Percentiles rank a stretch among this genome's conserved stretches.
These are phyloP conservation scores for Eolophus roseicapilla DNA, from an alignment of 2,113 vertebrate genomes.

Conservation along the genomic window DNA sequence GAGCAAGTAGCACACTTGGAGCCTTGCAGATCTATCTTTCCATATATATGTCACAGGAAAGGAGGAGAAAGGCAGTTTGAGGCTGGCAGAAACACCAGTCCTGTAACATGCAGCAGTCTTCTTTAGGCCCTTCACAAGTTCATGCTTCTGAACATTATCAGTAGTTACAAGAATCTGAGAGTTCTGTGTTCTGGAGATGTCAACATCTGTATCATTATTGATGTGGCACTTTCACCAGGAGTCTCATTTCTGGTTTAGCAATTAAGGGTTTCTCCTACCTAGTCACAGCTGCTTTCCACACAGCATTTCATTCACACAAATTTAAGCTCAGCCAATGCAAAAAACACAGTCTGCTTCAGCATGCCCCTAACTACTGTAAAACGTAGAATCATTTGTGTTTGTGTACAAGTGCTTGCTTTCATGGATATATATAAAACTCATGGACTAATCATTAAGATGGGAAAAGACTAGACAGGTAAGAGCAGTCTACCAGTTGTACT, in stretches of 20 bases:
- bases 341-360: neutral
- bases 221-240: neutral
- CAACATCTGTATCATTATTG: neutral
- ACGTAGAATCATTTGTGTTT: neutral
- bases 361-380: neutral
- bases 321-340: neutral
- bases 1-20: neutral
- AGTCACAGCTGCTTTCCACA: neutral
- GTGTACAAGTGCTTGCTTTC: neutral
- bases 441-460: neutral
- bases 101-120: neutral
- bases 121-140: neutral
- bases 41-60: neutral
- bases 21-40: neutral
- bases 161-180: neutral
- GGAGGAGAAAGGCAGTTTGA: neutral
- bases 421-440: neutral
- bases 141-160: neutral
- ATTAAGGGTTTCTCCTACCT: neutral
- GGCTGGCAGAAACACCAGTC: neutral
- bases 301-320: neutral
- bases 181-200: neutral
- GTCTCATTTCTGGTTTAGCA: neutral
- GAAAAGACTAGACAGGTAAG: neutral
- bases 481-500: neutral